Evolutionary conservation across 2,888 invertebrate genomes (phyloP), one percentile per base, ranked within the genome.

Genomic region (Protonemura montana): DNA sequence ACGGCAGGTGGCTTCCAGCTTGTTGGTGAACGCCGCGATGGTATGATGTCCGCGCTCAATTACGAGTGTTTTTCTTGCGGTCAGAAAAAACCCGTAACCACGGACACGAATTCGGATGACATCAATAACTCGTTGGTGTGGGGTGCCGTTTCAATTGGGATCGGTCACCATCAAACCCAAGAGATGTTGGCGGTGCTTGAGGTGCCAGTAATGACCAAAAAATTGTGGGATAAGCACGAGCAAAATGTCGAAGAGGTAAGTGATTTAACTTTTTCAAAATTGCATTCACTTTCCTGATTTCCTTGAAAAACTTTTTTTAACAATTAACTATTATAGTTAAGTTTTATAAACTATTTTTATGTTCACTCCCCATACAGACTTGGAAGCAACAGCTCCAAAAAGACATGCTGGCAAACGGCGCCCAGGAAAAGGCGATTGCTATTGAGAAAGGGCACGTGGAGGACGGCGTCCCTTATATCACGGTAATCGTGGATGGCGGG

Each of bases 81-180:
- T 21, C 6, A 1, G 6, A 59, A 21, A 2, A 16, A 28, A 27
- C 1, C n/a, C 0, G 78, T 78, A 5, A 78, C 78, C 10, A 81
- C 29, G 5, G 29, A 81, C 10, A 30, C 5, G 16, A 6, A 16
- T 3, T 5, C 25, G 3, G 21, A 81, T 1, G 28, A n/a, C 3
- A 30, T 81, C 2, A 83, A 81, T 29, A 28, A 88, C 35, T 41
- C 42, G n/a, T n/a, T 42, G 27, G 87, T 86, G 6, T 87, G 87
- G 87, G 87, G 87, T 10, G 41, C 86, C n/a, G 28, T 82, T 27
- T n/a, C 82, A 0, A 41, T 86, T 0, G 87, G 87, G 3, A 86
- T 87, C 29, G 87, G 87, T 0, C 82, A 30, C 82, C 26, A 82
- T 10, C 87, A 87, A 78, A 5, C 41, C 21, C 86, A 87, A 27